These are phyloP conservation scores for Chironomus riparius DNA, from an alignment of 2,888 invertebrate genomes.

Conservation along the genomic window DNA sequence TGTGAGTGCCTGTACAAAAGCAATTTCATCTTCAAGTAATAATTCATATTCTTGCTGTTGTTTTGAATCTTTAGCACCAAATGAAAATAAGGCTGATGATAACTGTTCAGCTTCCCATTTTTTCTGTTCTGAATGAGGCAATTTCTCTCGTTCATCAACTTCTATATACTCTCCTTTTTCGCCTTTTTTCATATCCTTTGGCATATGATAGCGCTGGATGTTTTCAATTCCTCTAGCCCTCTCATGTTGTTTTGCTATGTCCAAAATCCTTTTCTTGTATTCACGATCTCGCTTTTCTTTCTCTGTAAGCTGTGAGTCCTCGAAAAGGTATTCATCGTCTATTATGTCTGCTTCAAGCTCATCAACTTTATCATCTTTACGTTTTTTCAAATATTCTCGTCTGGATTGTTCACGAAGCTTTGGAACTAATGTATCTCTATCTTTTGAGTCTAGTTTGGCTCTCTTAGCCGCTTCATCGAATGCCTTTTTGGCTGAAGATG, in stretches of 20 bases:
- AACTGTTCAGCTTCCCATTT: conserved; percentile 99
- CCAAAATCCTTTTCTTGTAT: conserved; percentile 82
- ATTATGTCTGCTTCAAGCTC: conserved; percentile 90
- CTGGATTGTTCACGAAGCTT: conserved; percentile 84
- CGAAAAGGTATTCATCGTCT: conserved; percentile 94
- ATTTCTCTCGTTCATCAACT: conserved; percentile 75
- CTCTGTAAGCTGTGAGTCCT: conserved; percentile 78
- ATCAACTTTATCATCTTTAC: conserved; percentile 91
- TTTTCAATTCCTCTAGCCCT: conserved; percentile 86
- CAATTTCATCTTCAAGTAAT: conserved; percentile 91
- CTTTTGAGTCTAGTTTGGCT: conserved; percentile 77
- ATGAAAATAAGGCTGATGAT: conserved; percentile 81
- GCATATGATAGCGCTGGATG: conserved; percentile 91
- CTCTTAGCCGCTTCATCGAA: conserved; percentile 86
- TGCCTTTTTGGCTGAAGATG: conserved; percentile 51
- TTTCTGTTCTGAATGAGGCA: conserved; percentile 74
- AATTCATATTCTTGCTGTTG: conserved; percentile 78
- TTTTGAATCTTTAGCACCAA: conserved; percentile 82
- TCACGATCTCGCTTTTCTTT: conserved; percentile 75
- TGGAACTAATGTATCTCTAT: conserved; percentile 77
- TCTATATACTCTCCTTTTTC: conserved; percentile 69
- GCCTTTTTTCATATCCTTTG: conserved; percentile 71
- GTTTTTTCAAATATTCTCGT: conserved; percentile 86
- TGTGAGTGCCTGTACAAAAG: conserved; percentile 86
- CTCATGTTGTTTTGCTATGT: conserved; percentile 92